Percentiles rank a stretch among this genome's conserved stretches.
Conservation (phyloP, 2,888 invertebrate genomes). For the Odontocerum albicorne region DNA sequence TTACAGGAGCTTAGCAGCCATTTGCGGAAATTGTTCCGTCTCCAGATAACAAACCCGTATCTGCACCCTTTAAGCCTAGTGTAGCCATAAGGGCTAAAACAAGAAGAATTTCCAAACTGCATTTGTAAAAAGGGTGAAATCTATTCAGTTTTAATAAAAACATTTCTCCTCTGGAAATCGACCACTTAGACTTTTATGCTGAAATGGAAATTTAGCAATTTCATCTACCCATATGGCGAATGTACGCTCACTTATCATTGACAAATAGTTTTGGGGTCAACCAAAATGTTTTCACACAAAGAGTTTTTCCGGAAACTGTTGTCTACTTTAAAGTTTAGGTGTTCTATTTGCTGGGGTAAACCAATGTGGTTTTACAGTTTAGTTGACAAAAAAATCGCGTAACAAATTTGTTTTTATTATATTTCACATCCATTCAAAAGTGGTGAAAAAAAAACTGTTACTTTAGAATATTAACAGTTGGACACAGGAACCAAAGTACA, state of each 20-base stretch:
- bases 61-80: conserved; percentile 44
- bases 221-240: conserved; percentile 13
- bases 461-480: too few species aligned
- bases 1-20: conserved; percentile 40
- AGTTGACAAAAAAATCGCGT: too few species aligned
- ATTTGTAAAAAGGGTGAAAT: background rate
- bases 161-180: too few species aligned
- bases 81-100: too few species aligned
- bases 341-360: background rate
- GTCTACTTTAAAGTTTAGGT: conserved; percentile 17
- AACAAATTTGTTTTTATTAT: too few species aligned
- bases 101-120: background rate
- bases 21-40: conserved; percentile 60
- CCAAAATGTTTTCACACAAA: conserved; percentile 15
- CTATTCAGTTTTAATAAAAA: too few species aligned
- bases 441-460: too few species aligned
- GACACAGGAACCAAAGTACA: too few species aligned
- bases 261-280: conserved; percentile 32
- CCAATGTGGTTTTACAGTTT: background rate
- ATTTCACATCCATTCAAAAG: too few species aligned
- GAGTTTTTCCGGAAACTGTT: conserved; percentile 7
- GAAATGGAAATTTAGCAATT: too few species aligned
- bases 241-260: conserved; percentile 31
- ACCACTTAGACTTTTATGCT: too few species aligned
- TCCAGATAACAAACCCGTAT: conserved; percentile 60